Percentiles rank a stretch among this genome's conserved stretches.
phyloP scores from a whole-genome alignment of 1,140 invertebrate genomes.

The Megalopta genalis region DNA sequence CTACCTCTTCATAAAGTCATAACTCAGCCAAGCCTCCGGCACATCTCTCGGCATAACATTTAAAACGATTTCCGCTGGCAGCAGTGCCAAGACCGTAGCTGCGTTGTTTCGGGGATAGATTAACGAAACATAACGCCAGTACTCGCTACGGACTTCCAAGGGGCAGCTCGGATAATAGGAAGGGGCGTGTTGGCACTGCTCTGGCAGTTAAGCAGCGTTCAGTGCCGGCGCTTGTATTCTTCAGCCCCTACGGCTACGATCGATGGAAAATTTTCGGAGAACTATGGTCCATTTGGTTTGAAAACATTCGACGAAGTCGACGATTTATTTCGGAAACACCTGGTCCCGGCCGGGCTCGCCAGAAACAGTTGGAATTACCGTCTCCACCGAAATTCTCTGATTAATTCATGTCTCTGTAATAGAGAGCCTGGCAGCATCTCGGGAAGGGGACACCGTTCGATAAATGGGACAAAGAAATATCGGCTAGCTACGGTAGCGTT shows the following conservation, averaged over 20 bases:
- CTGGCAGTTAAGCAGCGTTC: conserved; percentile 76
- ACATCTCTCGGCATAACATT: conserved; percentile 79
- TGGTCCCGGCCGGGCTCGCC: background rate
- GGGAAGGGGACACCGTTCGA: background rate
- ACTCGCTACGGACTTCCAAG: conserved; percentile 76
- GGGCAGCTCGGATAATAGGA: conserved; percentile 74
- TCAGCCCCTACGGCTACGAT: conserved; percentile 51
- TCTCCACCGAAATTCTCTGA: background rate
- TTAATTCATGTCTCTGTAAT: background rate
- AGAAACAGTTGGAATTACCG: background rate
- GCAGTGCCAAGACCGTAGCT: conserved; percentile 78
- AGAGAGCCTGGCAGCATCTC: background rate
- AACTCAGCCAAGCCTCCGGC: conserved; percentile 74
- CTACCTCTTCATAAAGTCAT: conserved; percentile 78
- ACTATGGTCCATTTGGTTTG: conserved; percentile 20
- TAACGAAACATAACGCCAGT: conserved; percentile 79
- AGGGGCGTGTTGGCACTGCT: conserved; percentile 77
- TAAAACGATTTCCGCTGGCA: conserved; percentile 80
- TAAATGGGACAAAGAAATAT: background rate
- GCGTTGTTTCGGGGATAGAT: conserved; percentile 79
- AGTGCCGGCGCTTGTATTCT: conserved; percentile 65
- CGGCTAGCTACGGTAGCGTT: background rate
- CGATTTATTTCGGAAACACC: conserved; percentile 21
- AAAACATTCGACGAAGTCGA: conserved; percentile 25
- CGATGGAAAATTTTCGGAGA: conserved; percentile 59